These are phyloP conservation scores for Argyrosomus regius DNA, from an alignment of 2,797 vertebrate genomes.

Conservation along the genomic window DNA sequence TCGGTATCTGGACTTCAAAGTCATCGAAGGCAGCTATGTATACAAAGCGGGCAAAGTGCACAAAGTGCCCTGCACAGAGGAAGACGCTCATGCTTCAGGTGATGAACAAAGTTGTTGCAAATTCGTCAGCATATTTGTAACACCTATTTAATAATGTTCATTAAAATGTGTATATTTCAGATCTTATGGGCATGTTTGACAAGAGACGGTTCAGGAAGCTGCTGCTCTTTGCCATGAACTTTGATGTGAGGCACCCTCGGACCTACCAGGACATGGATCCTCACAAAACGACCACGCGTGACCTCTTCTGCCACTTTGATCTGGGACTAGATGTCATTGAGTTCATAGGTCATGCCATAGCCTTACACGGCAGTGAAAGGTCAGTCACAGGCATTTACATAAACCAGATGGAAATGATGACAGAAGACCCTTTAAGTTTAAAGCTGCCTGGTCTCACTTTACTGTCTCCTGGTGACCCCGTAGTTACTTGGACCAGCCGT, in stretches of 20 bases:
- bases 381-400: slow-evolving; percentile 61
- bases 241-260: slow-evolving; percentile 78
- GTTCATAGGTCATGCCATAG: slow-evolving; percentile 84
- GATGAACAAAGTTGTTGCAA: neutral
- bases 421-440: neutral
- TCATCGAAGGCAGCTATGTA: slow-evolving; percentile 84
- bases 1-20: slow-evolving; percentile 87
- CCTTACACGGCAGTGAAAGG: slow-evolving; percentile 82
- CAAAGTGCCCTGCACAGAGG: slow-evolving; percentile 84
- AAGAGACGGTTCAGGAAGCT: slow-evolving; percentile 87
- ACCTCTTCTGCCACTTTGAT: slow-evolving; percentile 85
- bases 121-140: neutral
- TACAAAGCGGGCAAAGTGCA: slow-evolving; percentile 85
- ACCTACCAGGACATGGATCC: slow-evolving; percentile 85
- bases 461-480: slow-evolving; percentile 10
- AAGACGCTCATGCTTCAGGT: slow-evolving; percentile 84
- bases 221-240: slow-evolving; percentile 82
- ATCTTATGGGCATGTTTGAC: slow-evolving; percentile 90
- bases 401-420: neutral
- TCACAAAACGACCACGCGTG: slow-evolving; percentile 75
- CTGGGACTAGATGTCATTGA: slow-evolving; percentile 84
- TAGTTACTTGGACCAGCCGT: slow-evolving; percentile 86
- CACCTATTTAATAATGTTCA: neutral
- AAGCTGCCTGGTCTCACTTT: neutral
- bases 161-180: slow-evolving; percentile 60